Evolutionary conservation across 1,140 invertebrate genomes (phyloP).

Genomic region (Probaryconus sp.): DNA sequence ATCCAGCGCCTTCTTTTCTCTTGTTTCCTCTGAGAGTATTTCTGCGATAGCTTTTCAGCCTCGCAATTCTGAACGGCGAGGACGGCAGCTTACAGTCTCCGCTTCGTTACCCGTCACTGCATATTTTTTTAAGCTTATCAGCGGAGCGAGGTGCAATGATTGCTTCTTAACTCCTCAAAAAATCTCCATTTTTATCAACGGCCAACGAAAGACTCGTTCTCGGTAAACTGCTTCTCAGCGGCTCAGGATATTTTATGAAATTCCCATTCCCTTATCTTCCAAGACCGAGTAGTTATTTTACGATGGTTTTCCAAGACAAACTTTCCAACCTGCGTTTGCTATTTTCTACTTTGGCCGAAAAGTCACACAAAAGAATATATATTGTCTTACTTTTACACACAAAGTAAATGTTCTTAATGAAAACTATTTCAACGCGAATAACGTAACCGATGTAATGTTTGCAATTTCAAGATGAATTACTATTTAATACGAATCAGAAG

Average conservation of each 20-base stretch:
- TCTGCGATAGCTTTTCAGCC: constrained; percentile 40
- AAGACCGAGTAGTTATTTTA: background rate
- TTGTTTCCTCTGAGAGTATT: constrained; percentile 40
- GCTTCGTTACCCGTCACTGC: constrained; percentile 42
- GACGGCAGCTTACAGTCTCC: constrained; percentile 23
- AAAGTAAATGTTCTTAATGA: no score
- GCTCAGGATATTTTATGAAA: constrained; percentile 21
- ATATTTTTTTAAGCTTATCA: constrained; percentile 61
- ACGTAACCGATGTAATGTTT: no score
- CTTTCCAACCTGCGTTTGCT: no score
- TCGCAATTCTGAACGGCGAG: constrained; percentile 36
- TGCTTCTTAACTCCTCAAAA: constrained; percentile 48
- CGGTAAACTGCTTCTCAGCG: constrained; percentile 8
- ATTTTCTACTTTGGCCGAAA: no score
- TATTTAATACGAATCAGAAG: no score
- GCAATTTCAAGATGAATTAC: no score
- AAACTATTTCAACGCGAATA: no score
- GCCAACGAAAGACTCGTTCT: constrained; percentile 29
- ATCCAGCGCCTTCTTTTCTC: constrained; percentile 30
- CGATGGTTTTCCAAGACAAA: background rate
- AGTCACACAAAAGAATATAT: no score
- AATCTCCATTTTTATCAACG: constrained; percentile 42
- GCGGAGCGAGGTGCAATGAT: constrained; percentile 43
- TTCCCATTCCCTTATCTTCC: constrained; percentile 29
- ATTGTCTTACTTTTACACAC: no score